Evolutionary conservation across 1,140 invertebrate genomes (phyloP), one percentile per base, ranked within the genome.

Genomic region (Drosophila sucinea): DNA sequence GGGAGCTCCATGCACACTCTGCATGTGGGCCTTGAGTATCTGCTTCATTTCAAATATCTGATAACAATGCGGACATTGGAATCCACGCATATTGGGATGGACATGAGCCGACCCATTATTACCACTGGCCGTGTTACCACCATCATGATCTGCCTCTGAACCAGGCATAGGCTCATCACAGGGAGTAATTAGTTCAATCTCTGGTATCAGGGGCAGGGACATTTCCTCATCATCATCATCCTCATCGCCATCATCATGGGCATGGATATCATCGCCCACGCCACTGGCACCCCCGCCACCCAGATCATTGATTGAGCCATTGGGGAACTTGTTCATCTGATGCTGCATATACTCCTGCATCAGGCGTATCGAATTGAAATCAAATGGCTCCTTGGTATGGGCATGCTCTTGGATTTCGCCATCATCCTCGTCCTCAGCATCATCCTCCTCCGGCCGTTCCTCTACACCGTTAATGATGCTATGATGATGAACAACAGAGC

Each of bases 261-360:
- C 81, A 8, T 56, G 61, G 6, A 64, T 70, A 23, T 69, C 75
- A 17, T 69, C 57, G 33, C 57, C 67, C 17, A 60, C 1, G 4
- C 30, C 61, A 54, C 78, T 60, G 25, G 32, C 44, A 10, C 60
- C 44, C 58, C 77, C 10, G 5, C 54, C 54, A 54, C 77, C 78
- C 44, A 51, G 27, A 27, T 51, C 44, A 51, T 51, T 51, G 44
- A 51, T 51, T 27, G 61, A 47, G 11, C 61, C 67, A 63, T 91
- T 91, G 57, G 82, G 83, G 11, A 84, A 86, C 71, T 91, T 91
- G 47, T 84, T 91, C 77, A 91, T 77, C 27, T 90, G 86, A 17
- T 91, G 90, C 51, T 91, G 90, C 90, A 91, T 91, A 29, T 91
- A 91, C 35, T 91, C 86, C 64, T 91, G 90, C 90, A 91, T 91